Evolutionary conservation across 2,888 invertebrate species (phyloP).

Genomic region (Pachliopta kotzebuea): DNA sequence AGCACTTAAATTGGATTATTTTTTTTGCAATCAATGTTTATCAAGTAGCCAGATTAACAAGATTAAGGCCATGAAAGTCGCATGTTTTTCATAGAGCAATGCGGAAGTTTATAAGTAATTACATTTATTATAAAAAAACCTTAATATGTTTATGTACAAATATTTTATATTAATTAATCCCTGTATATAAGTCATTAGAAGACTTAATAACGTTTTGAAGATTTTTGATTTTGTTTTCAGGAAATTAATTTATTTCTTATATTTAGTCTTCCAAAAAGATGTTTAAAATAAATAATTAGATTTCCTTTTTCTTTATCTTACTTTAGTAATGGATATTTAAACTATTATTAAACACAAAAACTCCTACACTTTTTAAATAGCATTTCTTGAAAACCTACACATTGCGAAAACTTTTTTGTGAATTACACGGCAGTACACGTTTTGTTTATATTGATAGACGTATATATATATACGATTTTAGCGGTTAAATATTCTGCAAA

Average conservation of each 20-base stretch:
- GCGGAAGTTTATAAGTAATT: constrained; percentile 19
- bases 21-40: constrained; percentile 8
- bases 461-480: too few relatives aligned
- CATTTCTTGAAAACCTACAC: neutral
- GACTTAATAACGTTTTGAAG: neutral
- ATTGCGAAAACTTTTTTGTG: neutral
- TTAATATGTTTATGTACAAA: neutral
- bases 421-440: too few relatives aligned
- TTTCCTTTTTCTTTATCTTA: too few relatives aligned
- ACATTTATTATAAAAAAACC: neutral
- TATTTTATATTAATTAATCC: neutral
- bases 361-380: neutral
- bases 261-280: too few relatives aligned
- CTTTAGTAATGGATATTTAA: too few relatives aligned
- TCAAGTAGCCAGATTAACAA: constrained; percentile 10
- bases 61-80: constrained; percentile 16
- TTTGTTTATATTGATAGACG: too few relatives aligned
- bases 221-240: too few relatives aligned
- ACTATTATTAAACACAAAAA: neutral
- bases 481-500: neutral
- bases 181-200: neutral
- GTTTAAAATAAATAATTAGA: too few relatives aligned
- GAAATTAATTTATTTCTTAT: too few relatives aligned
- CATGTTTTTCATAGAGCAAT: constrained; percentile 16
- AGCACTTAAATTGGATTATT: neutral